phyloP scores from a whole-genome alignment of 1,140 invertebrate species.

The Cydia amplana region DNA sequence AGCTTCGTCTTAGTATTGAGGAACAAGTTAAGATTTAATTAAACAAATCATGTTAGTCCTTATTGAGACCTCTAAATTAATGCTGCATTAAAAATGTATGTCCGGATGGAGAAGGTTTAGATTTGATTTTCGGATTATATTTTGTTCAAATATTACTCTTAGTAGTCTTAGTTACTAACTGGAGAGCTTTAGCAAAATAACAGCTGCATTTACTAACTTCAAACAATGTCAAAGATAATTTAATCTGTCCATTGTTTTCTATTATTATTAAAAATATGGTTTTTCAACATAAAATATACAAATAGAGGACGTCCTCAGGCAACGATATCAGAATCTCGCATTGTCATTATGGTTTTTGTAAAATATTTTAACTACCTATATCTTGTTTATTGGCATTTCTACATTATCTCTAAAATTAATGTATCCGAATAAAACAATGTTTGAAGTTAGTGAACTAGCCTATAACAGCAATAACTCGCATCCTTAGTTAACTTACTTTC shows the following conservation, averaged over 20 bases:
- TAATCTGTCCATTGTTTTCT: neutral
- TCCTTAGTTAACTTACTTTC: constrained; percentile 24
- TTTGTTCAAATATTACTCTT: neutral
- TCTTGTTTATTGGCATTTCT: neutral
- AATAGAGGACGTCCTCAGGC: no score
- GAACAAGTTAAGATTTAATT: neutral
- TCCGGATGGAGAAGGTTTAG: neutral
- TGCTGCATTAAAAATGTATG: neutral
- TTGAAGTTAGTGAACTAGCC: neutral
- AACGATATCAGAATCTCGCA: no score
- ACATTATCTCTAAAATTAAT: neutral
- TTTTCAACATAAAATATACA: neutral
- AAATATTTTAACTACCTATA: no score
- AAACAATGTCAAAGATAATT: neutral
- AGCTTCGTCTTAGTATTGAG: neutral
- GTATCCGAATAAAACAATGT: neutral
- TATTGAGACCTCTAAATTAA: neutral
- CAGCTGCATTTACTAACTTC: constrained; percentile 2
- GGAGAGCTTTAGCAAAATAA: neutral
- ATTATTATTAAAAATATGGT: neutral
- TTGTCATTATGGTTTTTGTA: no score
- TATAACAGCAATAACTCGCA: neutral
- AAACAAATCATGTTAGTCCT: neutral
- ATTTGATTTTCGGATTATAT: neutral
- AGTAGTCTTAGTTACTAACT: neutral